Base-by-base conservation (phyloP, 2,113 vertebrate genomes). In the Oncorhynchus masou region DNA sequence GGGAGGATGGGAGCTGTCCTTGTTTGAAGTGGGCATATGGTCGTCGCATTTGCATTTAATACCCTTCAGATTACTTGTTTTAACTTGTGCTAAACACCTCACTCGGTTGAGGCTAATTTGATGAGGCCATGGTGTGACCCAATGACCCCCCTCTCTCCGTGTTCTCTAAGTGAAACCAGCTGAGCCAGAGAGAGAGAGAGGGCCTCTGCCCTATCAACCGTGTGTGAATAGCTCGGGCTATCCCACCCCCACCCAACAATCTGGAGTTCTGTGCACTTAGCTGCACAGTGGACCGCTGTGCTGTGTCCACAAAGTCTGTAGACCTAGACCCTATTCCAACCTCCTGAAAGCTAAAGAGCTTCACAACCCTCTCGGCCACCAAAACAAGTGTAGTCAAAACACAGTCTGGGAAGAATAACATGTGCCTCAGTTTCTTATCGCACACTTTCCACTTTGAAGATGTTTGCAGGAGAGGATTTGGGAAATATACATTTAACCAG, bases 21-120 rank as follows among this genome's bases (percentile, higher is more conserved):
- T 79, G 90, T 94, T 94, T 94, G 93, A 93, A 98, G 95, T 97
- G 95, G 95, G 95, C 96, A 97, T 95, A 96, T 97, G 96, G 95
- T 93, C 92, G 91, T 92, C 88, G 94, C 95, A 98, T 98, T 98
- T 98, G 97, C 97, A 98, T 98, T 98, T 98, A 98, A 98, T 97
- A 95, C 95, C 95, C 95, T 97, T 96, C 95, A 97, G 95, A 97
- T 97, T 97, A 97, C 96, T 96, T 96, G 96, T 96, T 96, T 97
- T 97, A 96, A 97, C 96, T 97, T 94, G 94, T 93, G 95, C 96
- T 99, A 98, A 99, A 97, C 96, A 98, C 96, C 96, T 99, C 95
- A 92, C 96, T 96, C 94, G 83, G 95, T 97, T 97, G 95, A 95
- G 95, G 95, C 96, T 99, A 98, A 99, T 98, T 98, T 99, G 96